Conservation (phyloP, 1,140 invertebrate species). For the silkworm (Bombyx mori) region ASM3026992v2 NC_085114.1:14650501-14651000, state of each 20-base stretch:
- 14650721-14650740: conserved; percentile 75
- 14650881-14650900: conserved; percentile 57
- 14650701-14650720: conserved; percentile 76
- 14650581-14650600: conserved; percentile 29
- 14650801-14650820: conserved; percentile 36
- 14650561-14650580: conserved; percentile 56
- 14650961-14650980: conserved; percentile 25
- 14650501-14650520: conserved; percentile 30
- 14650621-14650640: conserved; percentile 63
- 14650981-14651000: conserved; percentile 11
- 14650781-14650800: conserved; percentile 67
- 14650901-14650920: conserved; percentile 39
- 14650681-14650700: conserved; percentile 42
- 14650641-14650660: conserved; percentile 42
- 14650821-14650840: conserved; percentile 48
- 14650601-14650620: conserved; percentile 49
- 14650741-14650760: conserved; percentile 43
- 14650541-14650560: conserved; percentile 50
- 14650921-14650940: conserved; percentile 29
- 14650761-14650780: conserved; percentile 31
- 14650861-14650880: conserved; percentile 37
- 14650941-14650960: conserved; percentile 49
- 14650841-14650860: conserved; percentile 44
- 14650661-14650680: conserved; percentile 46
- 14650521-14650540: conserved; percentile 32